Evolutionary conservation across 2,113 vertebrate species (phyloP).

Genomic region (Anoura caudifer): DNA sequence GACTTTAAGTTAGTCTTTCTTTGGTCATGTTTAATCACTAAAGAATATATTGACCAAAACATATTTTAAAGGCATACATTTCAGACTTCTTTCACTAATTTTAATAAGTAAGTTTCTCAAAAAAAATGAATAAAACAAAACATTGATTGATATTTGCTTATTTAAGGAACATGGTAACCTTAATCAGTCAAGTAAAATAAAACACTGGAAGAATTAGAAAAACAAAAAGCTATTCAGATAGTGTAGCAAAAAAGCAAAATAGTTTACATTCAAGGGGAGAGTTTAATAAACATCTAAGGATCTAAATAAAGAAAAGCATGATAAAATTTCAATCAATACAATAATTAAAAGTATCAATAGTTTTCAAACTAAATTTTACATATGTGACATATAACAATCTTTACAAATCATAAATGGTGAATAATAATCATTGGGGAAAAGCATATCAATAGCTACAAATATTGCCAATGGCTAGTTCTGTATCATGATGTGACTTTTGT

Average conservation of each 20-base stretch:
- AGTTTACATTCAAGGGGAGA: background rate
- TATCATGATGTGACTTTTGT: background rate
- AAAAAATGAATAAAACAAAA: background rate
- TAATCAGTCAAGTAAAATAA: background rate
- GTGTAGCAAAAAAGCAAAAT: background rate
- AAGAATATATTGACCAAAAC: background rate
- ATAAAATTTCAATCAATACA: background rate
- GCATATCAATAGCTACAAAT: background rate
- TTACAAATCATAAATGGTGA: background rate
- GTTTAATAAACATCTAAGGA: background rate
- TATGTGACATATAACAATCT: background rate
- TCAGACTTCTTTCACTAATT: background rate
- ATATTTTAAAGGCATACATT: background rate
- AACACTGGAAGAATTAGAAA: background rate
- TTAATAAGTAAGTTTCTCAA: background rate
- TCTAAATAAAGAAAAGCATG: background rate
- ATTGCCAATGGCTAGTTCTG: no score
- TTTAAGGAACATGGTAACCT: background rate
- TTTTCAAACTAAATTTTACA: background rate
- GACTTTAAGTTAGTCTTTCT: background rate
- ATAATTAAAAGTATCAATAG: background rate
- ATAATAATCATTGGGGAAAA: background rate
- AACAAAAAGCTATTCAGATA: background rate
- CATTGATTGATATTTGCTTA: background rate
- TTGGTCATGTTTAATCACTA: background rate